Conservation (phyloP, 2,113 vertebrate species). For the Micronycteris hirsuta region DNA sequence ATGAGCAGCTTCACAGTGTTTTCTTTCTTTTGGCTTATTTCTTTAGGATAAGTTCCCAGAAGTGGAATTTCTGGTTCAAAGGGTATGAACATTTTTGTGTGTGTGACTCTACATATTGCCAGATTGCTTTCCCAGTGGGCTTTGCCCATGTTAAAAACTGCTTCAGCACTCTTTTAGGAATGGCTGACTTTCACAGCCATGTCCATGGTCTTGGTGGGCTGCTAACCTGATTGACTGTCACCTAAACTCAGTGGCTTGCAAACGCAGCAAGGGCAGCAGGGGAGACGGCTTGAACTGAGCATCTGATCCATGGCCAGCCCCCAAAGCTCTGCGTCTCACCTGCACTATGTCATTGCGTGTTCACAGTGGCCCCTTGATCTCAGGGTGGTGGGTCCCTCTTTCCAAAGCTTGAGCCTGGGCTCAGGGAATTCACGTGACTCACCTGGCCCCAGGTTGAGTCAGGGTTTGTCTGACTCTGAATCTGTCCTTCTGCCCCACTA, state of each 20-base stretch:
- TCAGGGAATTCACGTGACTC: background rate
- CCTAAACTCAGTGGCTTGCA: background rate
- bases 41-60: constrained; percentile 65
- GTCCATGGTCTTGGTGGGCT: background rate
- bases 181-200: background rate
- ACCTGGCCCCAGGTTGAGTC: background rate
- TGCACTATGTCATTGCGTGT: background rate
- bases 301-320: background rate
- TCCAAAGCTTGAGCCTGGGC: background rate
- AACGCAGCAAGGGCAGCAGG: background rate
- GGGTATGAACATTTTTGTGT: constrained; percentile 17
- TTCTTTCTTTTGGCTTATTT: constrained; percentile 67
- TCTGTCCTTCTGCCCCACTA: background rate
- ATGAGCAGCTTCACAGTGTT: constrained; percentile 36
- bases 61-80: constrained; percentile 55
- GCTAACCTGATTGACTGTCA: background rate
- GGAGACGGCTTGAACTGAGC: background rate
- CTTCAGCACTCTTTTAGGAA: background rate
- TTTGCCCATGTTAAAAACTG: background rate
- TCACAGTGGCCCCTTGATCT: background rate
- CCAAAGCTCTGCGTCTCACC: background rate
- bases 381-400: background rate
- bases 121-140: background rate
- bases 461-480: background rate
- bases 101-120: background rate